Percentiles rank a stretch among this genome's conserved stretches.
Conservation (phyloP, 2,113 vertebrate species). For the Podilymbus podiceps region DNA sequence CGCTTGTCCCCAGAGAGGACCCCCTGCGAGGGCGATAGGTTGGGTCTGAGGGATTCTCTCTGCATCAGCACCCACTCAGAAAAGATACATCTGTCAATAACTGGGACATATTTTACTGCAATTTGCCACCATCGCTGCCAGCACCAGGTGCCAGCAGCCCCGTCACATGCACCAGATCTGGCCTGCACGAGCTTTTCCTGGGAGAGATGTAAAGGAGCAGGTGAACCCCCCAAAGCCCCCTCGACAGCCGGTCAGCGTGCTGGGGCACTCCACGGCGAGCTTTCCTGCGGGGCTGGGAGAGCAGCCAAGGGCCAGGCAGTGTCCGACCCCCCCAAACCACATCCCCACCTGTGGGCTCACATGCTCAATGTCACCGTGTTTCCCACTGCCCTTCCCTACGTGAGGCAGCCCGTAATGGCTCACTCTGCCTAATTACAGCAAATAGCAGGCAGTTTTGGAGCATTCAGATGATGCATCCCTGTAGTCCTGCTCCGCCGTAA, state of each 20-base stretch:
- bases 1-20: not conserved
- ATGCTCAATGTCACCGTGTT: accelerated
- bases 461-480: not conserved
- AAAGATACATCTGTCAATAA: not conserved
- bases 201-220: not conserved
- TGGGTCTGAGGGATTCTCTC: not conserved
- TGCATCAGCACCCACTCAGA: not conserved
- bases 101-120: not conserved
- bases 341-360: accelerated
- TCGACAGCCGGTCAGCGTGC: accelerated
- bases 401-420: not conserved
- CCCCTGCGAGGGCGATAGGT: accelerated
- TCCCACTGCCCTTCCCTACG: not conserved
- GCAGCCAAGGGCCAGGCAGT: not conserved
- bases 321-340: accelerated
- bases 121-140: not conserved
- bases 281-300: accelerated
- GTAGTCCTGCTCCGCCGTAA: not conserved
- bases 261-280: not conserved
- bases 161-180: not conserved
- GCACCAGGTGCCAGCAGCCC: not conserved
- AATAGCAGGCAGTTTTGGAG: not conserved
- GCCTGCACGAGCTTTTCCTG: not conserved
- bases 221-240: not conserved
- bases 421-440: not conserved